Evolutionary conservation across 2,797 vertebrate genomes (phyloP).

Genomic region (Channallabes apus): DNA sequence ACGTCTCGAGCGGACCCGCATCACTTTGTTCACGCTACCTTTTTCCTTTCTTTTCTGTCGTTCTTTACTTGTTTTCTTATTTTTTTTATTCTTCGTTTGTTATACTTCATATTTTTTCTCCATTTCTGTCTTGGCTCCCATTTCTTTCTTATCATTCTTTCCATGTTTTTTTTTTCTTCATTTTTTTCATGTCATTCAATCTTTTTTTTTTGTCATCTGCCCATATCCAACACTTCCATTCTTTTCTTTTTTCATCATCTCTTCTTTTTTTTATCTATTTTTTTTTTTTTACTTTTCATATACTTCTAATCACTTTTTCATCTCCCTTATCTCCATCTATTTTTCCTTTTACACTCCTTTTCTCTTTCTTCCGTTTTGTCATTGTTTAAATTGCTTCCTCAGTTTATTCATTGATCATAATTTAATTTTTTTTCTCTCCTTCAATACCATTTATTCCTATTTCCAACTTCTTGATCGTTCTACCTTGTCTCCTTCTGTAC

Average conservation of each 20-base stretch:
- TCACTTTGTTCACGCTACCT: not conserved
- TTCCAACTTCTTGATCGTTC: constrained; percentile 12
- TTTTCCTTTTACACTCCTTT: not conserved
- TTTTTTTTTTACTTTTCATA: not conserved
- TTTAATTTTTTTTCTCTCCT: not conserved
- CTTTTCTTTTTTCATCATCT: not conserved
- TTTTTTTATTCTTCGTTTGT: no score
- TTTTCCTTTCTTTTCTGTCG: not conserved
- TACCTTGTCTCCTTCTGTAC: not conserved
- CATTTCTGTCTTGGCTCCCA: no score
- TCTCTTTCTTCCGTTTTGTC: not conserved
- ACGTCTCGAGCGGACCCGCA: not conserved
- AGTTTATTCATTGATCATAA: not conserved
- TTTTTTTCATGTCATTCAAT: not conserved
- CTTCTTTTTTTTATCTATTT: no score
- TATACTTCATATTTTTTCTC: no score
- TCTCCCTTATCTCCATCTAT: not conserved
- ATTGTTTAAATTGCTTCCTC: not conserved
- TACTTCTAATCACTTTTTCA: not conserved
- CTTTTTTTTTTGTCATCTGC: not conserved
- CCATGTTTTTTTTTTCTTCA: no score
- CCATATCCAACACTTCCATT: not conserved
- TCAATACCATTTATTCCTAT: not conserved
- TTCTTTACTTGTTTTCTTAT: not conserved
- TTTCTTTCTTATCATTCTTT: not conserved